Evolutionary conservation across 1,140 invertebrate genomes (phyloP).

Genomic region (Penaeus chinensis): DNA sequence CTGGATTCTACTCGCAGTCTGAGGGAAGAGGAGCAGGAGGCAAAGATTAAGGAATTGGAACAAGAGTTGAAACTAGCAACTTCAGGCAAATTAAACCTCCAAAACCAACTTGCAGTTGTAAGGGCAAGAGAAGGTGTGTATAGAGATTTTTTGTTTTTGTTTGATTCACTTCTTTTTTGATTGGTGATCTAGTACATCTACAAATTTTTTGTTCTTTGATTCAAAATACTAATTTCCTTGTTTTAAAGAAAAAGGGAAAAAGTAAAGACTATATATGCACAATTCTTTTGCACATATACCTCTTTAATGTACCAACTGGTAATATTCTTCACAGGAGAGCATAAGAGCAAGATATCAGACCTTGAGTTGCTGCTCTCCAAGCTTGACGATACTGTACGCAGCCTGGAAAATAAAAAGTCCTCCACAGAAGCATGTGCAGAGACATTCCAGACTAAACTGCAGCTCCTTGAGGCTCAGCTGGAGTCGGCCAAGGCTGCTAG

Average conservation of each 20-base stretch:
- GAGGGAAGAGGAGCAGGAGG: conserved; percentile 50
- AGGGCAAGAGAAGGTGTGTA: conserved; percentile 44
- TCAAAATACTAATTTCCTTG: too few species aligned
- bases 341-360: conserved; percentile 46
- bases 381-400: conserved; percentile 39
- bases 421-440: conserved; percentile 43
- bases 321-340: conserved; percentile 34
- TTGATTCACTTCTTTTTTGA: not conserved
- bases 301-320: not conserved
- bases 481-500: conserved; percentile 46
- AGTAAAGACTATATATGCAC: too few species aligned
- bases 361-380: conserved; percentile 48
- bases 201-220: not conserved
- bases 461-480: conserved; percentile 65
- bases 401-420: conserved; percentile 39
- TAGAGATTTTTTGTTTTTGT: not conserved
- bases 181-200: not conserved
- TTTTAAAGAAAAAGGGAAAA: too few species aligned
- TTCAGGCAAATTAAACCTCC: conserved; percentile 38
- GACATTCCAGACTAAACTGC: conserved; percentile 55
- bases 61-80: conserved; percentile 29
- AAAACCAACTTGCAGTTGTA: conserved; percentile 24
- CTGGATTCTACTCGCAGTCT: conserved; percentile 29
- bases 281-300: not conserved
- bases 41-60: conserved; percentile 38